Evolutionary conservation across 2,888 invertebrate species (phyloP).

Genomic region (Phyto melanocephala): DNA sequence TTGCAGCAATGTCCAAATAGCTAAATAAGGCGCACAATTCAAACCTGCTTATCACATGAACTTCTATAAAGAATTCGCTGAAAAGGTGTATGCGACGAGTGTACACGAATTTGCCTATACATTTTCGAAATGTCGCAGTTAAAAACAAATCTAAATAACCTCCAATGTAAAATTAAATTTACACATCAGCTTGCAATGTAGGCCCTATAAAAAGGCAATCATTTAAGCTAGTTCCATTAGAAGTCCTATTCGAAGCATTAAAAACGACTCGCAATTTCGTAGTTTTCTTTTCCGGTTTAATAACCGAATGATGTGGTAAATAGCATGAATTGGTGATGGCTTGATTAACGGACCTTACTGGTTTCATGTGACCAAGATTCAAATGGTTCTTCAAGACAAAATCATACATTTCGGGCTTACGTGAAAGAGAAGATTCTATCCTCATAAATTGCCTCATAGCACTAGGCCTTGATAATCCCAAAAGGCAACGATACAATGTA

Average conservation of each 20-base stretch:
- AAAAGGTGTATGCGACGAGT: neutral
- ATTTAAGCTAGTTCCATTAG: neutral
- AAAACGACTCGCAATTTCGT: neutral
- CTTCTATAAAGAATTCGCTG: neutral
- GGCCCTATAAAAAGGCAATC: neutral
- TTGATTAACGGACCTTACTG: neutral
- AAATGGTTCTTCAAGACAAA: neutral
- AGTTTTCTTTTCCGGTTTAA: neutral
- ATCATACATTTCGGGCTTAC: neutral
- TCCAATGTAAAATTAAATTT: neutral
- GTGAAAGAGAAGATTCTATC: neutral
- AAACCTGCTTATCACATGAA: neutral
- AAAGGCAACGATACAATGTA: neutral
- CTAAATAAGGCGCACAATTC: neutral
- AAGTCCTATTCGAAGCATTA: neutral
- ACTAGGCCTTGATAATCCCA: neutral
- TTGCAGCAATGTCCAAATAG: neutral
- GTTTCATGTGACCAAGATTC: neutral
- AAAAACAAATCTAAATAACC: neutral
- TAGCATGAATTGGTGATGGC: neutral
- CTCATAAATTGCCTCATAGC: neutral
- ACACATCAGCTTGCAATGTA: neutral
- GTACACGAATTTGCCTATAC: neutral
- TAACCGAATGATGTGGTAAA: neutral
- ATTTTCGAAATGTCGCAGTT: neutral